phyloP scores from a whole-genome alignment of 2,797 vertebrate genomes.

The Halcyon badia region DNA sequence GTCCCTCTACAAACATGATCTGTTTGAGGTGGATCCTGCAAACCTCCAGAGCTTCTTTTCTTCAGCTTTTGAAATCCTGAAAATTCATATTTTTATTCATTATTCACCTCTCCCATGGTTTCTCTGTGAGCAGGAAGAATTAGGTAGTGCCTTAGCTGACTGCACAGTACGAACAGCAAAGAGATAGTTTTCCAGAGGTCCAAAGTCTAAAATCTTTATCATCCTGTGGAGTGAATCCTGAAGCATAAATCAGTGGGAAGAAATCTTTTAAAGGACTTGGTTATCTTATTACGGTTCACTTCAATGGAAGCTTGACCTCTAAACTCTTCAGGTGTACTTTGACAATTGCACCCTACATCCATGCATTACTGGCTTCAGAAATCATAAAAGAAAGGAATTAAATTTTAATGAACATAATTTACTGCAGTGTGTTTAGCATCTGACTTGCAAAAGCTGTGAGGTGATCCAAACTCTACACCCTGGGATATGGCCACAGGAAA shows the following conservation, averaged over 20 bases:
- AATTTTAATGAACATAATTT: not conserved
- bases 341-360: not conserved
- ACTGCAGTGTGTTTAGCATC: not conserved
- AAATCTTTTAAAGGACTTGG: not conserved
- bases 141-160: not conserved
- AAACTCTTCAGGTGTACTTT: not conserved
- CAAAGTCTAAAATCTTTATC: conserved; percentile 19
- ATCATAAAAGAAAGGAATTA: not conserved
- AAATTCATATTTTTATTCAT: not conserved
- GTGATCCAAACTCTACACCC: not conserved
- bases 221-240: not conserved
- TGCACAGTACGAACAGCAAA: not conserved
- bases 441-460: not conserved
- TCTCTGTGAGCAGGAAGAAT: conserved; percentile 6
- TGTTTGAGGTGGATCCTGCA: not conserved
- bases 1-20: not conserved
- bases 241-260: conserved; percentile 28
- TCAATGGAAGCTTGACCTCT: not conserved
- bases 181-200: not conserved
- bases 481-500: not conserved
- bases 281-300: not conserved
- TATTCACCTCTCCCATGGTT: conserved; percentile 18
- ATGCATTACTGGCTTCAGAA: not conserved
- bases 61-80: not conserved
- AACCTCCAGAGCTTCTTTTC: not conserved